Conservation (phyloP, 2,113 vertebrate species). For the Bolborhynchus lineola region DNA sequence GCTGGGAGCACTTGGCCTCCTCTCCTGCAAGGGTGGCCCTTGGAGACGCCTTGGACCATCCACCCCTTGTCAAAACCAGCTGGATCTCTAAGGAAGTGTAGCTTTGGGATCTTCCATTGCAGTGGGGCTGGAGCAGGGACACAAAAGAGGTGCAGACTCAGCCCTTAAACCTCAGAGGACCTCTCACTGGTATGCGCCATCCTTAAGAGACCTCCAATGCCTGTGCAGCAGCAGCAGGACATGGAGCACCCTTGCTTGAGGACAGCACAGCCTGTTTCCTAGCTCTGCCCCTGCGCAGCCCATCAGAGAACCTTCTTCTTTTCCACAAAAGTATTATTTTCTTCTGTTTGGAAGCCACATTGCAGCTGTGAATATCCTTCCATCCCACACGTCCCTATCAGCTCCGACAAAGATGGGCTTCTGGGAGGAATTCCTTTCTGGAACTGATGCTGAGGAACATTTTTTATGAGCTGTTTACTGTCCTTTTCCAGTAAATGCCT, state of each 20-base stretch:
- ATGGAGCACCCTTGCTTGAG: neutral
- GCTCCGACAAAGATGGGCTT: neutral
- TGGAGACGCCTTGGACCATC: neutral
- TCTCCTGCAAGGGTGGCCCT: neutral
- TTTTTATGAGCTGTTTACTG: slow-evolving; percentile 47
- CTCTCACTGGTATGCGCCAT: neutral
- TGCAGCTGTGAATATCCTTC: neutral
- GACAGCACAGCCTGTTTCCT: neutral
- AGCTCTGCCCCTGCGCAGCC: neutral
- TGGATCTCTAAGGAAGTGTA: neutral
- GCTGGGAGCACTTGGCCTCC: neutral
- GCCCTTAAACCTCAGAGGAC: neutral
- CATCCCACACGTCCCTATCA: neutral
- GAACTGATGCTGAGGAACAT: slow-evolving; percentile 11
- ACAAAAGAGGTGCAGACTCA: neutral
- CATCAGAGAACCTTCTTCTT: neutral
- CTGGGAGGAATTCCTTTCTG: slow-evolving; percentile 47
- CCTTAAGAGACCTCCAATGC: neutral
- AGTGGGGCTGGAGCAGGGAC: neutral
- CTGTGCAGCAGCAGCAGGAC: neutral
- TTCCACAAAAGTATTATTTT: neutral
- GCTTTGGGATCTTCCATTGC: neutral
- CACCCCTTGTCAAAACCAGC: neutral
- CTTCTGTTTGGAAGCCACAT: neutral
- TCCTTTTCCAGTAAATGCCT: slow-evolving; percentile 12